phyloP scores from a whole-genome alignment of 2,113 vertebrate genomes.

The Osmerus mordax region DNA sequence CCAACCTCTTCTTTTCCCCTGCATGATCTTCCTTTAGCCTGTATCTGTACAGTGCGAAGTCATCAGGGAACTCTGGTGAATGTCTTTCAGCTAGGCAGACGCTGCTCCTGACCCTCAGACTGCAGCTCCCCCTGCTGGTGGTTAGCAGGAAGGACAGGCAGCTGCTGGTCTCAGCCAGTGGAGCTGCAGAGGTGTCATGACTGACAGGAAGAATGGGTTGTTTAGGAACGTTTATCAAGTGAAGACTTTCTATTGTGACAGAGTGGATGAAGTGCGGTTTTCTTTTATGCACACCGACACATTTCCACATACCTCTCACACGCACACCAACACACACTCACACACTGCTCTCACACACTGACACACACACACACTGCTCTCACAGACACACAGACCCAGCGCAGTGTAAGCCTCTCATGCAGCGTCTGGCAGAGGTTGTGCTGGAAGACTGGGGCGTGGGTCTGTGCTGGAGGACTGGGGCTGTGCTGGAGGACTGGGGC shows the following conservation, averaged over 20 bases:
- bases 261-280: too few species aligned
- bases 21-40: too few species aligned
- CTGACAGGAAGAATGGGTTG: too few species aligned
- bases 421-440: slow-evolving; percentile 23
- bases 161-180: neutral
- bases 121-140: slow-evolving; percentile 47
- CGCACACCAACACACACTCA: neutral
- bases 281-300: neutral
- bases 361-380: neutral
- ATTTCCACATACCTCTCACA: neutral
- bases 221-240: neutral
- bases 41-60: too few species aligned
- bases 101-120: neutral
- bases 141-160: neutral
- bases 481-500: too few species aligned
- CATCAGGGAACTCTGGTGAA: too few species aligned
- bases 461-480: too few species aligned
- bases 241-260: slow-evolving; percentile 10
- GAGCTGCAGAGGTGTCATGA: too few species aligned
- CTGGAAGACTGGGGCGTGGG: too few species aligned
- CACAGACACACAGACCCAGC: neutral
- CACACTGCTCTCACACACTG: neutral
- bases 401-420: neutral
- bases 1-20: too few species aligned
- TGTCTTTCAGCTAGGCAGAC: too few species aligned